phyloP scores from a whole-genome alignment of 2,113 vertebrate species.

The Centrocercus urophasianus region DNA sequence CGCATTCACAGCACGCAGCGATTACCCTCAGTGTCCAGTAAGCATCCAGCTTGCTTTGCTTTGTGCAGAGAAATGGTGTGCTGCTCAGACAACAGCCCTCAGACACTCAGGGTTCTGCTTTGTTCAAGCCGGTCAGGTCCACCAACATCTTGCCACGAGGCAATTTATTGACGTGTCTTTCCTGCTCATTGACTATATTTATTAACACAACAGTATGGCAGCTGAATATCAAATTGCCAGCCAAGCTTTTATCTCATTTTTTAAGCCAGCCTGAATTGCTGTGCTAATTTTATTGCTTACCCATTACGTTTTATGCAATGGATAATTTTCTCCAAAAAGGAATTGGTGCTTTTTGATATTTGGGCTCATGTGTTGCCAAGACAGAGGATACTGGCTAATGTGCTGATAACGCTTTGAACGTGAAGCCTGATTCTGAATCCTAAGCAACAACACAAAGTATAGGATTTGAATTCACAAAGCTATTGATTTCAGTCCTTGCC shows the following conservation, averaged over 20 bases:
- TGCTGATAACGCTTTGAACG: neutral
- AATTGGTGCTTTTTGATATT: conserved; percentile 1
- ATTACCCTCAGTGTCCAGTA: neutral
- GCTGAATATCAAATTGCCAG: conserved; percentile 14
- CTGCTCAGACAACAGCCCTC: neutral
- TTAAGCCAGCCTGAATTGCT: conserved; percentile 22
- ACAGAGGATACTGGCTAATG: neutral
- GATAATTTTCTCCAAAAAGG: conserved; percentile 1
- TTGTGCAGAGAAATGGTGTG: neutral
- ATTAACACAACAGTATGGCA: conserved; percentile 12
- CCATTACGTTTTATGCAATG: neutral
- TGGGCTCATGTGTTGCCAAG: conserved; percentile 26
- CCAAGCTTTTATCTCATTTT: conserved; percentile 34
- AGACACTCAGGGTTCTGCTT: neutral
- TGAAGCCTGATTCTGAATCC: neutral
- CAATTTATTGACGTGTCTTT: neutral
- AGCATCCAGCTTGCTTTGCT: neutral
- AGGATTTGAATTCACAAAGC: neutral
- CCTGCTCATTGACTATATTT: neutral
- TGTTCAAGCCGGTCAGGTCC: neutral
- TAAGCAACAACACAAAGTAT: neutral
- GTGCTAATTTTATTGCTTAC: conserved; percentile 35
- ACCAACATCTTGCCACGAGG: neutral
- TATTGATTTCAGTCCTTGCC: neutral
- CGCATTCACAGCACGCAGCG: fast-evolving